These are phyloP conservation scores for Drosophila multiciliata DNA, from an alignment of 2,888 invertebrate species.

Conservation along the genomic window DNA sequence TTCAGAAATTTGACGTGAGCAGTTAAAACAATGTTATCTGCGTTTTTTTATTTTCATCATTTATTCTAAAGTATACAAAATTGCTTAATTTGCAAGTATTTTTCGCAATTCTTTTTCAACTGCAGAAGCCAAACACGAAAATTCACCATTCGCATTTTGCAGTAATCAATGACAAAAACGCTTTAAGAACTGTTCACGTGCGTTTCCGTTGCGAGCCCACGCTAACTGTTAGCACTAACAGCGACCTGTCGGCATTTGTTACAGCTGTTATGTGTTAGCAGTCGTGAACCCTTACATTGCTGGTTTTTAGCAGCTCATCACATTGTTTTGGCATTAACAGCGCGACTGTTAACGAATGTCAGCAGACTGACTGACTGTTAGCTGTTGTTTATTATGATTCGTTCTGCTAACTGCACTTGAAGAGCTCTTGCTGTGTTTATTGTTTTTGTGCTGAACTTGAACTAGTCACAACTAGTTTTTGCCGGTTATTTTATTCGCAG, in stretches of 20 bases:
- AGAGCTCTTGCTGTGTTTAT: not conserved
- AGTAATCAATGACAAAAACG: not conserved
- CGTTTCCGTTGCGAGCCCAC: conserved; percentile 34
- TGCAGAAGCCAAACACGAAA: not conserved
- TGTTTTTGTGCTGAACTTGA: conserved; percentile 66
- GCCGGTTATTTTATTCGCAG: conserved; percentile 29
- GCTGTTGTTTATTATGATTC: conserved; percentile 26
- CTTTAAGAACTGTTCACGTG: conserved; percentile 23
- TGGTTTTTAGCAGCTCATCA: not conserved
- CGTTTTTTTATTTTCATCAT: not conserved
- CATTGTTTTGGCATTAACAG: conserved; percentile 19
- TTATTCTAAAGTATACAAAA: not conserved
- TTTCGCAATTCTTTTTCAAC: not conserved
- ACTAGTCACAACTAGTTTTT: conserved; percentile 48
- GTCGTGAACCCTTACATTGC: not conserved
- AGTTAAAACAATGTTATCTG: not conserved
- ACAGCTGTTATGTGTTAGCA: conserved; percentile 1
- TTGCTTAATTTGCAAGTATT: not conserved
- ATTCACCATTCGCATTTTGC: not conserved
- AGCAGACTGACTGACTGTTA: conserved; percentile 13
- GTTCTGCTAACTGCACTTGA: conserved; percentile 18
- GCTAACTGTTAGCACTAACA: conserved; percentile 24
- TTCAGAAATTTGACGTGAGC: not conserved
- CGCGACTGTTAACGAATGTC: conserved; percentile 31
- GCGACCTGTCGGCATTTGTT: not conserved